A percentile compares a stretch with the other conserved stretches of the same genome.
Conservation (phyloP, 1,140 invertebrate species). For the Tenebrio molitor region DNA sequence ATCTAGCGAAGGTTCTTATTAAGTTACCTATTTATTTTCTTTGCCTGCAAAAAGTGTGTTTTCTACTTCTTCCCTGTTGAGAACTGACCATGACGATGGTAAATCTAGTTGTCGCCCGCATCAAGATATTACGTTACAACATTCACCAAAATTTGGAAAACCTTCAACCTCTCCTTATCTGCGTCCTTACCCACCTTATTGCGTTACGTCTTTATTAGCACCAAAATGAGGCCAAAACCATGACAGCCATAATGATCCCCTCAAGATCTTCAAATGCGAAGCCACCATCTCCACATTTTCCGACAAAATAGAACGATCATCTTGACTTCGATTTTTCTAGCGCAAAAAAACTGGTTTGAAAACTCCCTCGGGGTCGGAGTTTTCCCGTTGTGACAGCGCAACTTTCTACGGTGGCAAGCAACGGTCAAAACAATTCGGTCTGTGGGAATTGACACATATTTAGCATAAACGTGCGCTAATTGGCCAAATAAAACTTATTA, state of each 20-base stretch:
- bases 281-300: no score
- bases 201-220: conserved; percentile 23
- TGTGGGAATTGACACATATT: conserved; percentile 19
- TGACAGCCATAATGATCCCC: no score
- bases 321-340: neutral
- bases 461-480: conserved; percentile 5
- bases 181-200: neutral
- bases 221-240: conserved; percentile 9
- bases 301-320: no score
- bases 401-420: conserved; percentile 26
- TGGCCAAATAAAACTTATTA: conserved; percentile 4
- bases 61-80: no score
- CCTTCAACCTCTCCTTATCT: conserved; percentile 23
- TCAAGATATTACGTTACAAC: neutral
- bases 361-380: no score
- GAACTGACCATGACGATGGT: no score
- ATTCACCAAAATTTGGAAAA: conserved; percentile 34
- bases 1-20: no score
- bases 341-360: no score
- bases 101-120: conserved; percentile 12
- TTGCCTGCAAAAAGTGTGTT: no score
- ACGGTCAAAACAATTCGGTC: conserved; percentile 5
- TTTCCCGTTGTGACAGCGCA: neutral
- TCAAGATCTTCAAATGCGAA: no score
- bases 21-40: no score